Evolutionary conservation across 2,888 invertebrate species (phyloP).

Genomic region (Drosophila putrida): DNA sequence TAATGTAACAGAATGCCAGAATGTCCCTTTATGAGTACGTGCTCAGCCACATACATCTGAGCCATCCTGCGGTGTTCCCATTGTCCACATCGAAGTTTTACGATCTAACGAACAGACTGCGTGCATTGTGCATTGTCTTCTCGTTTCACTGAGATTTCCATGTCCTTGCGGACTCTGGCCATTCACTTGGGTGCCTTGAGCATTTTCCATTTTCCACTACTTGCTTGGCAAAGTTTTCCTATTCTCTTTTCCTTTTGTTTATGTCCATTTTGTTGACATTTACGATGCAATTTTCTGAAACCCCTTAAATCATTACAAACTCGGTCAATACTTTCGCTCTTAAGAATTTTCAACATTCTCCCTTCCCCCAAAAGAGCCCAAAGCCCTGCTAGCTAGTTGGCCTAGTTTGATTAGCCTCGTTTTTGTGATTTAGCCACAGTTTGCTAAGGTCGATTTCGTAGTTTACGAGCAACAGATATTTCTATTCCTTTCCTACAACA

Average conservation of each 20-base stretch:
- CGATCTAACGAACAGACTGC: constrained; percentile 71
- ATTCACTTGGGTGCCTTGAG: constrained; percentile 40
- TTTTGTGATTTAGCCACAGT: constrained; percentile 42
- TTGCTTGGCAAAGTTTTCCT: constrained; percentile 30
- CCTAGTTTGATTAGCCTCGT: constrained; percentile 75
- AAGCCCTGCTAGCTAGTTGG: constrained; percentile 27
- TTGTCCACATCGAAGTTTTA: constrained; percentile 69
- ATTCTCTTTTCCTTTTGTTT: constrained; percentile 1
- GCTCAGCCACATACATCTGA: constrained; percentile 22
- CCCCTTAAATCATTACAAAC: constrained; percentile 57
- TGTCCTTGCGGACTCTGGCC: constrained; percentile 37
- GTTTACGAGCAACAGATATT: constrained; percentile 1
- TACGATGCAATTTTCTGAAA: constrained; percentile 69
- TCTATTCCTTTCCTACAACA: too few relatives aligned
- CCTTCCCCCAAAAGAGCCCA: background rate
- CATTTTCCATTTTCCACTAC: constrained; percentile 32
- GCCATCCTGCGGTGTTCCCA: constrained; percentile 51
- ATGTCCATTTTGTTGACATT: constrained; percentile 60
- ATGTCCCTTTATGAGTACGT: too few relatives aligned
- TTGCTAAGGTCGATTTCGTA: constrained; percentile 12
- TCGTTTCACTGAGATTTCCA: constrained; percentile 22
- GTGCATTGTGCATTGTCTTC: constrained; percentile 50
- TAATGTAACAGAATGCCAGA: constrained; percentile 52
- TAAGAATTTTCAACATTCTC: constrained; percentile 1
- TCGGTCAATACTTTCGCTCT: constrained; percentile 59